Evolutionary conservation across 1,140 invertebrate genomes (phyloP).

Genomic region (Leucophenga varia): DNA sequence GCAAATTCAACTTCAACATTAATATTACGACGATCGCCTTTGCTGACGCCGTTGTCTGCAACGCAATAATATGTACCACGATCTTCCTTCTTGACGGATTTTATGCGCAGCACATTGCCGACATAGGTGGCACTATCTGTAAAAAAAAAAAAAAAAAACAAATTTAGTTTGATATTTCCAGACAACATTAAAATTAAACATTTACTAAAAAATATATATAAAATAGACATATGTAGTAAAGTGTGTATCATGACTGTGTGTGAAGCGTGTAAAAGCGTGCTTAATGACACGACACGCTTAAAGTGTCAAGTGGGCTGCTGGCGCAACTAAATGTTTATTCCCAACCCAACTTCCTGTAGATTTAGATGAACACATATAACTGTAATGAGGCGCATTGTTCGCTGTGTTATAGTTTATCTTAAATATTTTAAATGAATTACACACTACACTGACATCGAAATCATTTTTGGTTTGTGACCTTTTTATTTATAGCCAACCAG

Average conservation of each 20-base stretch:
- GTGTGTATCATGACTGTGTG: too few relatives aligned
- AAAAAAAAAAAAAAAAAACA: conserved; percentile 10
- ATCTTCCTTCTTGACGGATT: conserved; percentile 80
- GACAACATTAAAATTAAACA: not conserved
- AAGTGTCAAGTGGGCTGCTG: too few relatives aligned
- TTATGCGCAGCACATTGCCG: conserved; percentile 82
- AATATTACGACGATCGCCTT: conserved; percentile 80
- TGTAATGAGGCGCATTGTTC: too few relatives aligned
- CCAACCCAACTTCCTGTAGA: too few relatives aligned
- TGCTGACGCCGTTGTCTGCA: conserved; percentile 87
- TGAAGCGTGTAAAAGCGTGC: not conserved
- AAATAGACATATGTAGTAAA: too few relatives aligned
- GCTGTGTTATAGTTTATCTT: conserved; percentile 2
- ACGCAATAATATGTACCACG: conserved; percentile 92
- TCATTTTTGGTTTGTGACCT: conserved; percentile 36
- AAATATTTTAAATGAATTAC: conserved; percentile 46
- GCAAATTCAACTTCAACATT: conserved; percentile 87
- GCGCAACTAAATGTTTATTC: too few relatives aligned
- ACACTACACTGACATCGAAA: conserved; percentile 28
- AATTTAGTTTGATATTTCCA: not conserved
- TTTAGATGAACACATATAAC: conserved; percentile 11
- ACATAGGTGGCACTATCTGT: conserved; percentile 61
- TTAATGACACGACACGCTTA: not conserved
- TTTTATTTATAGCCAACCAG: conserved; percentile 15
- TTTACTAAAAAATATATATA: too few relatives aligned